A percentile compares a stretch with the other conserved stretches of the same genome.
Evolutionary conservation across 2,888 invertebrate species (phyloP).

Genomic region (Rhimphoctona megacephalus): DNA sequence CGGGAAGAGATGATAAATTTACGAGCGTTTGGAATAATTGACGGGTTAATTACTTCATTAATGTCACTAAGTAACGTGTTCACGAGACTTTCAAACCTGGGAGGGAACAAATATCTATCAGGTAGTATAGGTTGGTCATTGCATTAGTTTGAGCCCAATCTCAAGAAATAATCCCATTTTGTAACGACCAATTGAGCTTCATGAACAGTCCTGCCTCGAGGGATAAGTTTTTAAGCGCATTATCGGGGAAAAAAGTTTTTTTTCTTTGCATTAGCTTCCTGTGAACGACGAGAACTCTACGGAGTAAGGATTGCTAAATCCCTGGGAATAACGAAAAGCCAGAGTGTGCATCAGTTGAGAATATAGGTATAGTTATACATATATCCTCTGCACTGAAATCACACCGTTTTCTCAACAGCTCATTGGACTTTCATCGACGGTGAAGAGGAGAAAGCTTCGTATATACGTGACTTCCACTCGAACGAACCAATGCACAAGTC

Average conservation of each 20-base stretch:
- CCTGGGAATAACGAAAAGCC: slow-evolving; percentile 38
- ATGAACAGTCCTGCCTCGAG: slow-evolving; percentile 46
- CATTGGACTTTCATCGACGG: slow-evolving; percentile 76
- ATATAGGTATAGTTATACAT: slow-evolving; percentile 2
- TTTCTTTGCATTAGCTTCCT: slow-evolving; percentile 30
- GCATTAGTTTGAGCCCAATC: slow-evolving; percentile 59
- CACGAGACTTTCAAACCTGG: slow-evolving; percentile 22
- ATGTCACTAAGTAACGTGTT: slow-evolving; percentile 61
- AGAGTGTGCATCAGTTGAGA: slow-evolving; percentile 15
- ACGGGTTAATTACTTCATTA: slow-evolving; percentile 65
- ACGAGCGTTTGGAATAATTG: slow-evolving; percentile 60
- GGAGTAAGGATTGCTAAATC: slow-evolving; percentile 40
- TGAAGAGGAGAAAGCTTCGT: slow-evolving; percentile 51
- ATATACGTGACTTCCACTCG: slow-evolving; percentile 19
- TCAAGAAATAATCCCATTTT: slow-evolving; percentile 65
- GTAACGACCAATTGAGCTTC: slow-evolving; percentile 65
- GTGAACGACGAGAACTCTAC: slow-evolving; percentile 41
- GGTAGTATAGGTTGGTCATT: slow-evolving; percentile 27
- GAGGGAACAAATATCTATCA: slow-evolving; percentile 11
- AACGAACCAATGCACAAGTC: slow-evolving; percentile 3
- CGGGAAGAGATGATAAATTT: slow-evolving; percentile 58
- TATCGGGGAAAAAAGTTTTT: slow-evolving; percentile 44
- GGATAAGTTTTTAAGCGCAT: slow-evolving; percentile 67
- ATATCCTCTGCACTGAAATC: slow-evolving; percentile 68
- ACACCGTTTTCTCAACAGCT: slow-evolving; percentile 71